Percentiles rank a stretch among this genome's conserved stretches.
Conservation (phyloP, 1,140 invertebrate genomes). For the Zaprionus ghesquierei region DNA sequence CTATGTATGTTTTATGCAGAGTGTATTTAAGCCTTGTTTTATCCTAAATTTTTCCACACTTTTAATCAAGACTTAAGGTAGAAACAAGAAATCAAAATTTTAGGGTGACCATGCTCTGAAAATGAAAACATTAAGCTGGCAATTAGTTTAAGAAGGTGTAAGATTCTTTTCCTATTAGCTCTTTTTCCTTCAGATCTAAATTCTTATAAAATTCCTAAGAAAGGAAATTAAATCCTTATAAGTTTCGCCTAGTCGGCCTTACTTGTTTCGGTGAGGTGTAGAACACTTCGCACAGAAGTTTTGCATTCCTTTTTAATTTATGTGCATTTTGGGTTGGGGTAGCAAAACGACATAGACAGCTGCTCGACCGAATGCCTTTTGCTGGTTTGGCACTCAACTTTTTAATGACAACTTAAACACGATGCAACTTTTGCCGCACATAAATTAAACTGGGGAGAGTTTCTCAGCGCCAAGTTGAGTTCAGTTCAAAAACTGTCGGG, state of each 20-base stretch:
- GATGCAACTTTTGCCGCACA: constrained; percentile 18
- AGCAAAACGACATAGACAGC: constrained; percentile 7
- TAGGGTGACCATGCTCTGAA: background rate
- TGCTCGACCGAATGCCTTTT: constrained; percentile 19
- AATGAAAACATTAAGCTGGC: background rate
- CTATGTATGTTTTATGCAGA: background rate
- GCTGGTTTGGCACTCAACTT: constrained; percentile 22
- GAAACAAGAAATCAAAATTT: background rate
- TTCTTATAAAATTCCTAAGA: no score
- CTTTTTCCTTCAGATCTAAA: no score
- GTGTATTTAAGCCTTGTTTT: no score
- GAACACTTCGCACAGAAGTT: constrained; percentile 7
- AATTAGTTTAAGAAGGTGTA: no score
- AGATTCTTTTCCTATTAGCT: no score
- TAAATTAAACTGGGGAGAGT: constrained; percentile 14
- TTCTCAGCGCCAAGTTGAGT: no score
- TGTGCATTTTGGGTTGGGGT: constrained; percentile 38
- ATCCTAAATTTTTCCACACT: background rate
- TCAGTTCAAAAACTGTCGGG: background rate
- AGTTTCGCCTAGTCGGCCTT: background rate
- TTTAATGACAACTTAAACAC: constrained; percentile 37
- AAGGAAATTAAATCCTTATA: no score
- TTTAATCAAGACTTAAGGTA: background rate
- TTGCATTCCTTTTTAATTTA: constrained; percentile 27
- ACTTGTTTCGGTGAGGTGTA: background rate